Evolutionary conservation across 2,113 vertebrate species (phyloP).

Genomic region (Podilymbus podiceps): DNA sequence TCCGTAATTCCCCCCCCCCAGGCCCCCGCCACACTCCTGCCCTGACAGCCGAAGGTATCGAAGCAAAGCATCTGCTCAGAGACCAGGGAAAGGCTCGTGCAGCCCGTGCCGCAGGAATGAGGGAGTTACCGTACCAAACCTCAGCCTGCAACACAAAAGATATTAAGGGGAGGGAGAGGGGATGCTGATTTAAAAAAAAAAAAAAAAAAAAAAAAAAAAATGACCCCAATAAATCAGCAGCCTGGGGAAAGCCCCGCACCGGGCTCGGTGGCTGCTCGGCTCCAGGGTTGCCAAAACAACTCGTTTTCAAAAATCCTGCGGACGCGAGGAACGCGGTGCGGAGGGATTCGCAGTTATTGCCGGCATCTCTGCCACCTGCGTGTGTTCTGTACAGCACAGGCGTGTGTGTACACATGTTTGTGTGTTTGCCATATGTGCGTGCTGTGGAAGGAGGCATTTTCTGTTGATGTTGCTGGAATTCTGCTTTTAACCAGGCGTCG

Average conservation of each 20-base stretch:
- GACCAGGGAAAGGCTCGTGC: background rate
- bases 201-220: no score
- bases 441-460: background rate
- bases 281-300: background rate
- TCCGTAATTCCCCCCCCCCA: background rate
- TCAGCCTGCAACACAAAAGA: background rate
- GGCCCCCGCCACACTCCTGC: background rate
- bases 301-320: background rate
- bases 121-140: background rate
- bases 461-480: background rate
- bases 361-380: background rate
- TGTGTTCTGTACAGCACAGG: background rate
- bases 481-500: background rate
- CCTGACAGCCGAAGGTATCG: background rate
- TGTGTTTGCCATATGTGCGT: background rate
- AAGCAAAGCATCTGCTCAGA: background rate
- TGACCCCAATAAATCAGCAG: background rate
- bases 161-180: accelerated
- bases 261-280: background rate
- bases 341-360: background rate
- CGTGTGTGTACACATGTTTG: background rate
- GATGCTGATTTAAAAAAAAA: no score
- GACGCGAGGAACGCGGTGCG: background rate
- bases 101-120: background rate
- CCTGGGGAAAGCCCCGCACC: background rate